Percentiles rank a stretch among this genome's conserved stretches.
Evolutionary conservation across 2,888 invertebrate species (phyloP).

Genomic region (Bombylius discolor): DNA sequence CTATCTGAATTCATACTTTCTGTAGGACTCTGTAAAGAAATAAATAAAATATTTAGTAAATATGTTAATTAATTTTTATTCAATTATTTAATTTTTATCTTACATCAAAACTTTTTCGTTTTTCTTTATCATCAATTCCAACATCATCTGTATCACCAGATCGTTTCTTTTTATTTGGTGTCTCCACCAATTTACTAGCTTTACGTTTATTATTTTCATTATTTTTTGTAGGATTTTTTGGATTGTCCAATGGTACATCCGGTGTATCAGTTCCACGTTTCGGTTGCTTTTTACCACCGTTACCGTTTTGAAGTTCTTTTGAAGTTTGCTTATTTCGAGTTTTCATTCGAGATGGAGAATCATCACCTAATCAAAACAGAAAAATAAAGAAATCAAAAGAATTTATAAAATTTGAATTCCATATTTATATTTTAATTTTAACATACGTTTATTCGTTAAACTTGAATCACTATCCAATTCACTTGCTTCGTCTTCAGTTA

Average conservation of each 20-base stretch:
- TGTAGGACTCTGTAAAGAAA: constrained; percentile 53
- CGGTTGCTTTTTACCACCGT: constrained; percentile 34
- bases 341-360: constrained; percentile 78
- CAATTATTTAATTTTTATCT: constrained; percentile 4
- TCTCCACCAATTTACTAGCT: constrained; percentile 40
- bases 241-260: constrained; percentile 29
- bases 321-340: constrained; percentile 65
- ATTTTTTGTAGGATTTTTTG: constrained; percentile 41
- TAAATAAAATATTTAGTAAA: constrained; percentile 1
- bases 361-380: constrained; percentile 39
- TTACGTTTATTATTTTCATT: constrained; percentile 31
- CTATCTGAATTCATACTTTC: constrained; percentile 77
- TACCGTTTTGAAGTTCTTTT: constrained; percentile 48
- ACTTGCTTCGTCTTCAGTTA: constrained; percentile 82
- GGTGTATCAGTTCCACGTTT: constrained; percentile 50
- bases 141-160: constrained; percentile 37
- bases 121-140: constrained; percentile 40
- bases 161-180: constrained; percentile 44
- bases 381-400: not conserved
- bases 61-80: not conserved
- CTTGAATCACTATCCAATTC: constrained; percentile 92
- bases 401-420: too few species aligned
- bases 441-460: constrained; percentile 49
- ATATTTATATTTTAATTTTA: not conserved
- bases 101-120: constrained; percentile 39